phyloP scores from a whole-genome alignment of 1,140 invertebrate genomes.

The Atopsyche davidsoni region DNA sequence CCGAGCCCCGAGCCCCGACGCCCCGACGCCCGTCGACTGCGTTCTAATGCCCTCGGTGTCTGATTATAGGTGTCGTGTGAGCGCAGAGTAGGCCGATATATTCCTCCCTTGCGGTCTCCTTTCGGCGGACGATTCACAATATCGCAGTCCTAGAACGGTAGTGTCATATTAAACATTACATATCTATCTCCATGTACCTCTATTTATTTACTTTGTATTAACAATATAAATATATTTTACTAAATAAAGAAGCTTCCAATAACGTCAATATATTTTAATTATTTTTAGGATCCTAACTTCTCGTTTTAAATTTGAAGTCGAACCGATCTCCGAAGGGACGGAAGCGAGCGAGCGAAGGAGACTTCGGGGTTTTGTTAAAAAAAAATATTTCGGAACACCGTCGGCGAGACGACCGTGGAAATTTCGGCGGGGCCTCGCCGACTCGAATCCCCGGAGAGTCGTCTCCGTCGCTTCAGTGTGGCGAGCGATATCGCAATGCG shows the following conservation, averaged over 20 bases:
- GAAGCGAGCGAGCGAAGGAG: no score
- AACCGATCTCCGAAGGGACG: no score
- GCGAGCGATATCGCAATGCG: no score
- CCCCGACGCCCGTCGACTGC: neutral
- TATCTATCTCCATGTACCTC: conserved; percentile 27
- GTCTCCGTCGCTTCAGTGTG: no score
- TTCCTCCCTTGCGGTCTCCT: conserved; percentile 20
- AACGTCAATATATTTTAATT: conserved; percentile 21
- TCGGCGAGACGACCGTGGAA: no score
- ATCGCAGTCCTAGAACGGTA: conserved; percentile 17
- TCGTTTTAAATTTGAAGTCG: no score
- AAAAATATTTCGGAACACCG: no score
- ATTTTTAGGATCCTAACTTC: no score
- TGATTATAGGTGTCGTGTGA: conserved; percentile 37
- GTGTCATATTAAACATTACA: conserved; percentile 16
- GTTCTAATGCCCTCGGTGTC: conserved; percentile 24
- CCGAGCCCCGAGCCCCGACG: no score
- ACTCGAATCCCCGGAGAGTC: no score
- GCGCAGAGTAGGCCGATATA: conserved; percentile 27
- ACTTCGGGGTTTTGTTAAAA: no score
- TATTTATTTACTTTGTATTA: conserved; percentile 30
- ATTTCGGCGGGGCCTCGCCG: no score
- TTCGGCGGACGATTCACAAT: conserved; percentile 27
- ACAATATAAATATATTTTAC: conserved; percentile 29
- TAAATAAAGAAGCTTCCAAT: conserved; percentile 31